Conservation (phyloP, 30 jellyfish, hydroid and myxozoan genomes). For the Aurelia sp. region DNA sequence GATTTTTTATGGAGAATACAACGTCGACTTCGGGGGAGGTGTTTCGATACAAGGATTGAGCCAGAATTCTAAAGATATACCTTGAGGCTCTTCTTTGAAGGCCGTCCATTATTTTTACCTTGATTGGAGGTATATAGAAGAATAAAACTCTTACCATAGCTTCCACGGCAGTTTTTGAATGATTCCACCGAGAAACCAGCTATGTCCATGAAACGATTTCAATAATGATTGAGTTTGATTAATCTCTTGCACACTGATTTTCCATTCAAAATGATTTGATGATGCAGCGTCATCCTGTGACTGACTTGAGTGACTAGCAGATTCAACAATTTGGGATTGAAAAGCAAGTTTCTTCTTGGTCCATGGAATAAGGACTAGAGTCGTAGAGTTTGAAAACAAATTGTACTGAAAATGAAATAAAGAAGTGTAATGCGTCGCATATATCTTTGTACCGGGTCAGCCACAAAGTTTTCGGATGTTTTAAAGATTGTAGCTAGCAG, state of each 20-base stretch:
- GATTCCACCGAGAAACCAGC: constrained; percentile 42
- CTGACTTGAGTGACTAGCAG: neutral
- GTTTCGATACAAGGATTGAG: too few species aligned
- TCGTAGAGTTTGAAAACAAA: constrained; percentile 24
- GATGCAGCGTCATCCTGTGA: neutral
- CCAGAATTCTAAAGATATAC: too few species aligned
- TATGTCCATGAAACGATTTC: neutral
- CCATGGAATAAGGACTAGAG: constrained; percentile 17
- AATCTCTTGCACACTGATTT: constrained; percentile 44
- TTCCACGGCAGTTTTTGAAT: constrained; percentile 15
- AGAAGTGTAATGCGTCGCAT: too few species aligned
- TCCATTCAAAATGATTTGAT: constrained; percentile 30
- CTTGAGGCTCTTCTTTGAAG: too few species aligned
- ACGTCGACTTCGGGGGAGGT: too few species aligned
- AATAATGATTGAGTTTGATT: constrained; percentile 18
- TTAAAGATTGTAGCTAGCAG: too few species aligned
- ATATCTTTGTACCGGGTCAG: too few species aligned
- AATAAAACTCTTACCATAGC: constrained; percentile 7
- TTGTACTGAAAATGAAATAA: constrained; percentile 3
- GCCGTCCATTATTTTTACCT: too few species aligned
- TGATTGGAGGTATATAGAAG: too few species aligned
- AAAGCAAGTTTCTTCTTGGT: constrained; percentile 15
- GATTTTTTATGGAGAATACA: too few species aligned
- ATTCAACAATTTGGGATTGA: neutral
- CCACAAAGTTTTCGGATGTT: too few species aligned